Conservation (phyloP, 1,140 invertebrate species). For the Berghia stephanieae region DNA sequence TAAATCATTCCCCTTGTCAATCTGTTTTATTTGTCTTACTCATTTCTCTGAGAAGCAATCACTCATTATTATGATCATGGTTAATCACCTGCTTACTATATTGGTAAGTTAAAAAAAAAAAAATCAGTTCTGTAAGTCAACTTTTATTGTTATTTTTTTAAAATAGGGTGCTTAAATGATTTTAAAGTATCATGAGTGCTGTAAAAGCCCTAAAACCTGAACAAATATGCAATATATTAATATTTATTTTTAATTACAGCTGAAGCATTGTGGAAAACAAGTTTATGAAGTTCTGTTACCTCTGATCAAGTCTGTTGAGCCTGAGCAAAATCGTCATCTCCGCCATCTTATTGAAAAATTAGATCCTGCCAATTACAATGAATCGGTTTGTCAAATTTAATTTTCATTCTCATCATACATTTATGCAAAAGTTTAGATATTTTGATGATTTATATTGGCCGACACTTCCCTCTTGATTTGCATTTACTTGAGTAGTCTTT, state of each 20-base stretch:
- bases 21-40: background rate
- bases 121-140: background rate
- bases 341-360: slow-evolving; percentile 84
- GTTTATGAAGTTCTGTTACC: slow-evolving; percentile 90
- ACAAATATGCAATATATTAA: background rate
- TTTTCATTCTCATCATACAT: too few relatives aligned
- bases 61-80: too few relatives aligned
- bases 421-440: too few relatives aligned
- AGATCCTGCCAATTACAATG: slow-evolving; percentile 89
- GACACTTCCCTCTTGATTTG: too few relatives aligned
- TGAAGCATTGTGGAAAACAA: slow-evolving; percentile 92
- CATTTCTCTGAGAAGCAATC: too few relatives aligned
- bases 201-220: background rate
- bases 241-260: slow-evolving; percentile 49
- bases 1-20: background rate
- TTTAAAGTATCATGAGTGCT: background rate
- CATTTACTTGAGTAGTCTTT: too few relatives aligned
- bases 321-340: slow-evolving; percentile 85
- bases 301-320: slow-evolving; percentile 88
- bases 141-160: background rate
- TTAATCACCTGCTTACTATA: too few relatives aligned
- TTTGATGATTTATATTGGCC: too few relatives aligned
- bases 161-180: background rate
- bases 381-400: slow-evolving; percentile 79
- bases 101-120: too few relatives aligned